phyloP scores from a whole-genome alignment of 2,888 invertebrate genomes.

The Pheosia tremula region DNA sequence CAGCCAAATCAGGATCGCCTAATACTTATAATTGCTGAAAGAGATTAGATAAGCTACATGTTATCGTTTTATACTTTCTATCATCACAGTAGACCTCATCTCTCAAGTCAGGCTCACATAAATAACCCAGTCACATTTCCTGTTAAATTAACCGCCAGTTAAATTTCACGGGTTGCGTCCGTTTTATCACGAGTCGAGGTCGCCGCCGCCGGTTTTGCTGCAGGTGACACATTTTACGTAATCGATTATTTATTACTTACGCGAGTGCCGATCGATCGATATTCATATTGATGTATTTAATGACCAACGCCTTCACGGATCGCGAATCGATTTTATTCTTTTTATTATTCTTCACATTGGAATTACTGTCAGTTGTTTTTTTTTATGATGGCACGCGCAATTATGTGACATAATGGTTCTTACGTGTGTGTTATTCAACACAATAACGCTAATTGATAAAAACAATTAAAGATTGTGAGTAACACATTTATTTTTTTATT shows the following conservation, averaged over 20 bases:
- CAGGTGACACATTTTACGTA: slow-evolving; percentile 58
- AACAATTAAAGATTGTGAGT: too few relatives aligned
- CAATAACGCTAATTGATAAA: background rate
- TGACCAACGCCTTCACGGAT: slow-evolving; percentile 27
- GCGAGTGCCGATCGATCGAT: slow-evolving; percentile 36
- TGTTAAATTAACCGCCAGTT: slow-evolving; percentile 42
- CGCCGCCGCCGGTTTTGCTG: slow-evolving; percentile 33
- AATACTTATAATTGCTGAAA: too few relatives aligned
- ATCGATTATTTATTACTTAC: slow-evolving; percentile 45
- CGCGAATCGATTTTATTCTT: slow-evolving; percentile 32
- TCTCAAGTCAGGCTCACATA: too few relatives aligned
- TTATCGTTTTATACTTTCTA: background rate
- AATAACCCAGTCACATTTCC: slow-evolving; percentile 26
- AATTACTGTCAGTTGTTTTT: background rate
- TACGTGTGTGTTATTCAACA: too few relatives aligned
- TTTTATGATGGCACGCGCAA: background rate
- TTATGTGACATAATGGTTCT: background rate
- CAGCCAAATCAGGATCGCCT: too few relatives aligned
- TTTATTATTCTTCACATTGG: slow-evolving; percentile 19
- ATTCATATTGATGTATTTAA: slow-evolving; percentile 29
- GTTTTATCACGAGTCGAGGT: slow-evolving; percentile 40
- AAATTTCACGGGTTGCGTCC: slow-evolving; percentile 37
- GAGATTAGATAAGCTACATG: too few relatives aligned
- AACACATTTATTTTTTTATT: too few relatives aligned
- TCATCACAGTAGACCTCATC: background rate